Conservation (phyloP, 2,797 vertebrate genomes). For the Gallinago solitaria region DNA sequence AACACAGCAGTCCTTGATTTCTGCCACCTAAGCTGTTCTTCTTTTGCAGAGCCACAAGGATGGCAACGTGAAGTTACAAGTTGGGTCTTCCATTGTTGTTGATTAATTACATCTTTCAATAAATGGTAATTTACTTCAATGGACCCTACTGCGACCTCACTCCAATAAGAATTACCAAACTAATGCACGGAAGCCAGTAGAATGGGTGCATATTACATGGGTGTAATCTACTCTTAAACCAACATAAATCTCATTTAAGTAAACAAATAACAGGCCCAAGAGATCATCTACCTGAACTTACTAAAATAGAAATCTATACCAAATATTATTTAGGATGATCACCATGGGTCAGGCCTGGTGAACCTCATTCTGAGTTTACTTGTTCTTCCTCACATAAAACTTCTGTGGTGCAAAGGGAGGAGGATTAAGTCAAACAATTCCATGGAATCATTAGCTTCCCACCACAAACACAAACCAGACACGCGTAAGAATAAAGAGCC, state of each 20-base stretch:
- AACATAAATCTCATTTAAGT: background rate
- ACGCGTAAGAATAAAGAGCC: conserved; percentile 31
- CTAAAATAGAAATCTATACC: background rate
- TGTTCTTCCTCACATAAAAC: background rate
- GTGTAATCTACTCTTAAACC: background rate
- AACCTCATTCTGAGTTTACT: background rate
- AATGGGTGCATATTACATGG: background rate
- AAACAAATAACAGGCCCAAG: background rate
- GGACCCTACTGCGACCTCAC: background rate
- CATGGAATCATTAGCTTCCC: conserved; percentile 39
- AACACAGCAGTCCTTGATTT: background rate
- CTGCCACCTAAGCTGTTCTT: background rate
- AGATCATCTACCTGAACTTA: background rate
- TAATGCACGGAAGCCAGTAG: background rate
- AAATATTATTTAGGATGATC: background rate
- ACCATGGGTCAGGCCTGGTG: background rate
- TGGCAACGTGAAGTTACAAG: background rate
- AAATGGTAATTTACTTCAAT: background rate
- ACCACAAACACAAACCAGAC: conserved; percentile 46
- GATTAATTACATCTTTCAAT: background rate
- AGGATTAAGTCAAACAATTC: conserved; percentile 29
- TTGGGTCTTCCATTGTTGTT: background rate
- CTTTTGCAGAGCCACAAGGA: background rate
- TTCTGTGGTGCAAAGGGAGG: background rate
- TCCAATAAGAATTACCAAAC: background rate